Evolutionary conservation across 2,797 vertebrate genomes (phyloP).

Genomic region (Chelonia mydas): DNA sequence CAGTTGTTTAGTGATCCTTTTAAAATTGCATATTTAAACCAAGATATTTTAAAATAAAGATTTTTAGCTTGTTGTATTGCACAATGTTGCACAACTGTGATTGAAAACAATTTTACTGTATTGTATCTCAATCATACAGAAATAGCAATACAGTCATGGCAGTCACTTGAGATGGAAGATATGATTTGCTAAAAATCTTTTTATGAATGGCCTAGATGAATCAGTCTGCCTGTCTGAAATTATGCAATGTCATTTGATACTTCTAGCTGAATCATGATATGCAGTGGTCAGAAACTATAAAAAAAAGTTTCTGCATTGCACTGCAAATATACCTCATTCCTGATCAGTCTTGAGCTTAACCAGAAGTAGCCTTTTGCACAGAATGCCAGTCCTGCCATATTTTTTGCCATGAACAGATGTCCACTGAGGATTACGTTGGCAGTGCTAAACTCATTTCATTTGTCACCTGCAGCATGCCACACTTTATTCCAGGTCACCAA

Average conservation of each 20-base stretch:
- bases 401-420: not conserved
- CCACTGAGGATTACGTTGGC: not conserved
- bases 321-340: accelerated
- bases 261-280: not conserved
- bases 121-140: not conserved
- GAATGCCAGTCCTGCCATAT: not conserved
- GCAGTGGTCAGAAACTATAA: not conserved
- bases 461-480: not conserved
- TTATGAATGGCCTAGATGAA: not conserved
- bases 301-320: not conserved
- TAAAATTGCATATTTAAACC: not conserved
- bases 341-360: slow-evolving; percentile 34
- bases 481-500: not conserved
- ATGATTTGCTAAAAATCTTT: not conserved
- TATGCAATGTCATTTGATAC: not conserved
- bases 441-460: not conserved
- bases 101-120: not conserved
- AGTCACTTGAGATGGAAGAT: not conserved
- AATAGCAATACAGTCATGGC: not conserved
- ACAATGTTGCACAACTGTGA: not conserved
- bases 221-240: slow-evolving; percentile 33
- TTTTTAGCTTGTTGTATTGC: not conserved
- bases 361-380: not conserved
- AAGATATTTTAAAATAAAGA: too few species aligned
- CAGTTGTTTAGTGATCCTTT: not conserved